Evolutionary conservation across 2,797 vertebrate genomes (phyloP).

Genomic region (Hyperoplus immaculatus): DNA sequence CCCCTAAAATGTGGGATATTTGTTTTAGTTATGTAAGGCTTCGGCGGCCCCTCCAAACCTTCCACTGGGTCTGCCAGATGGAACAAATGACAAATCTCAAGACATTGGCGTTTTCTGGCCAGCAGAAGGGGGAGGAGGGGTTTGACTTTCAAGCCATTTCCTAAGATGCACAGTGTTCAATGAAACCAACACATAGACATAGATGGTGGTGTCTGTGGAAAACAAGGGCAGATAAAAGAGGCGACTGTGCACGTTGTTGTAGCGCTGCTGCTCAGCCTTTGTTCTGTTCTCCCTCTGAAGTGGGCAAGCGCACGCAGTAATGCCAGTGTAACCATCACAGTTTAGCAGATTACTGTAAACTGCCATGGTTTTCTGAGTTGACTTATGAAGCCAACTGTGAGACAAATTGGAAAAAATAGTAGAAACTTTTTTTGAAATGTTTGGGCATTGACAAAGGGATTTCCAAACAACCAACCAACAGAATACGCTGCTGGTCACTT

Average conservation of each 20-base stretch:
- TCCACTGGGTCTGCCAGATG: conserved; percentile 75
- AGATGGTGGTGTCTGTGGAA: conserved; percentile 46
- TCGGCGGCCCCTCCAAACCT: conserved; percentile 60
- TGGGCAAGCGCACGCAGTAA: conserved; percentile 30
- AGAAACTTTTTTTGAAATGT: conserved; percentile 22
- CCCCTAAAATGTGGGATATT: conserved; percentile 78
- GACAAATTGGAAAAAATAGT: conserved; percentile 14
- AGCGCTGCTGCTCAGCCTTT: background rate
- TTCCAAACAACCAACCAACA: conserved; percentile 8
- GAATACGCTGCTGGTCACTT: conserved; percentile 12
- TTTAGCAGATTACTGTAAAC: conserved; percentile 36
- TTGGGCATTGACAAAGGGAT: conserved; percentile 4
- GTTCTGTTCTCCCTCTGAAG: background rate
- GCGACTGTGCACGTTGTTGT: background rate
- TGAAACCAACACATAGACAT: conserved; percentile 49
- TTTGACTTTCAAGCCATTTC: conserved; percentile 65
- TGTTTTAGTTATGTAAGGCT: conserved; percentile 83
- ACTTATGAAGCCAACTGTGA: conserved; percentile 28
- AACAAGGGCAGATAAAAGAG: conserved; percentile 50
- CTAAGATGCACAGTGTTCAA: conserved; percentile 68
- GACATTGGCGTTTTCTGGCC: conserved; percentile 74
- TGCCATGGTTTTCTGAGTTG: conserved; percentile 29
- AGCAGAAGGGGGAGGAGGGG: conserved; percentile 43
- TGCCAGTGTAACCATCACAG: conserved; percentile 31
- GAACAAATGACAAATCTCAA: conserved; percentile 81